Evolutionary conservation across 2,113 vertebrate genomes (phyloP).

Genomic region (Scomber japonicus): DNA sequence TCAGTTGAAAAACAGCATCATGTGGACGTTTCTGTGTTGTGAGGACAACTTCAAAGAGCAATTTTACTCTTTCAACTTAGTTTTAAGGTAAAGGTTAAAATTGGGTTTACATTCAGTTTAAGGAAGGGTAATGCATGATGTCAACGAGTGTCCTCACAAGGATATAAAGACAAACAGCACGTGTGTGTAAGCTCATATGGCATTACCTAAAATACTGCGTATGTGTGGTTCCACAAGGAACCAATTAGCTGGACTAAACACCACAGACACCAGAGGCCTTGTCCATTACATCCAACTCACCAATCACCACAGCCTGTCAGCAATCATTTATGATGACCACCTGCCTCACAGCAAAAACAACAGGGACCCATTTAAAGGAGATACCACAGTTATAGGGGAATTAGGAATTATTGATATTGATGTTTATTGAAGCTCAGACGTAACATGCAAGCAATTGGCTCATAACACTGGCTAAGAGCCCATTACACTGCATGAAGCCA

Average conservation of each 20-base stretch:
- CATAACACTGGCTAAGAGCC: conserved; percentile 55
- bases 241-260: conserved; percentile 38
- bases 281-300: conserved; percentile 53
- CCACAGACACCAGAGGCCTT: conserved; percentile 15
- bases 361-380: conserved; percentile 45
- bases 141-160: too few relatives aligned
- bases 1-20: too few relatives aligned
- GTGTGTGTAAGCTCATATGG: conserved; percentile 23
- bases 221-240: conserved; percentile 6
- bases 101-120: too few relatives aligned
- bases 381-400: conserved; percentile 26
- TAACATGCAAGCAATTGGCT: conserved; percentile 23
- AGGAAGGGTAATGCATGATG: too few relatives aligned
- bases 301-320: conserved; percentile 7
- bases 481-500: conserved; percentile 40
- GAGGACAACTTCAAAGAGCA: too few relatives aligned
- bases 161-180: too few relatives aligned
- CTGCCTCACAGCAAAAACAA: conserved; percentile 20
- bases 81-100: too few relatives aligned
- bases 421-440: conserved; percentile 33
- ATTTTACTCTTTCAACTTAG: too few relatives aligned
- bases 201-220: conserved; percentile 20
- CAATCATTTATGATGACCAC: conserved; percentile 38
- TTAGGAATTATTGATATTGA: conserved; percentile 51
- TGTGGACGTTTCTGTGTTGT: too few relatives aligned